Conservation (phyloP, 2,888 invertebrate species). For the Allygus modestus region DNA sequence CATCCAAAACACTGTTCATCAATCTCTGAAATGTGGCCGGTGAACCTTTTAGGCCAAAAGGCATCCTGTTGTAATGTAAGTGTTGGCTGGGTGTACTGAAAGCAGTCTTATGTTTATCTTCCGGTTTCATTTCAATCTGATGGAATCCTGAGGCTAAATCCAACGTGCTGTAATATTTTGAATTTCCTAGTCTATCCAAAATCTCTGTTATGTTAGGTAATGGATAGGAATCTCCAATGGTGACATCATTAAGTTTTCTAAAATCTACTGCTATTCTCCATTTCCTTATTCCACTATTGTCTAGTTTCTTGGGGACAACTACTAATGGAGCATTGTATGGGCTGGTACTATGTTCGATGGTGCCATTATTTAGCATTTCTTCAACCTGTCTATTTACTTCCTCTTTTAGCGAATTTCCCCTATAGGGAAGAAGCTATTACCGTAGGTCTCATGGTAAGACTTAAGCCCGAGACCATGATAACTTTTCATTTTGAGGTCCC, state of each 20-base stretch:
- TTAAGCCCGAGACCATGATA: no score
- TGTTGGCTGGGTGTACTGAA: constrained; percentile 71
- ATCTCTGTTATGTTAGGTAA: constrained; percentile 45
- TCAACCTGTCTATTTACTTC: constrained; percentile 48
- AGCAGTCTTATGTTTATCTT: constrained; percentile 71
- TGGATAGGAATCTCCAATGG: constrained; percentile 41
- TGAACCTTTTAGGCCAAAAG: constrained; percentile 72
- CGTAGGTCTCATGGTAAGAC: no score
- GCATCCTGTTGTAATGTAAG: constrained; percentile 71
- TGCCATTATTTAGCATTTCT: constrained; percentile 8
- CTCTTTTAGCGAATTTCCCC: not conserved
- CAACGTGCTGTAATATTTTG: constrained; percentile 27
- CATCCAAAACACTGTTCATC: constrained; percentile 70
- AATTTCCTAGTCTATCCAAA: constrained; percentile 39
- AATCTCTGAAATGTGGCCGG: constrained; percentile 71
- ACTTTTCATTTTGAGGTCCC: no score
- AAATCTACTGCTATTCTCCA: constrained; percentile 43
- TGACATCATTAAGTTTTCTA: constrained; percentile 45
- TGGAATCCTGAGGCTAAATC: constrained; percentile 64
- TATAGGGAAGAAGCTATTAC: no score
- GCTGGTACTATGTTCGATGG: not conserved
- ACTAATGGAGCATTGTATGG: constrained; percentile 39
- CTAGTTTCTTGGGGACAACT: constrained; percentile 41
- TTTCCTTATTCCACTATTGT: constrained; percentile 31
- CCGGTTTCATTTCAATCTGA: constrained; percentile 71